Evolutionary conservation across 2,888 invertebrate genomes (phyloP), one percentile per base, ranked within the genome.

Genomic region (Cosmorhoe ocellata): DNA sequence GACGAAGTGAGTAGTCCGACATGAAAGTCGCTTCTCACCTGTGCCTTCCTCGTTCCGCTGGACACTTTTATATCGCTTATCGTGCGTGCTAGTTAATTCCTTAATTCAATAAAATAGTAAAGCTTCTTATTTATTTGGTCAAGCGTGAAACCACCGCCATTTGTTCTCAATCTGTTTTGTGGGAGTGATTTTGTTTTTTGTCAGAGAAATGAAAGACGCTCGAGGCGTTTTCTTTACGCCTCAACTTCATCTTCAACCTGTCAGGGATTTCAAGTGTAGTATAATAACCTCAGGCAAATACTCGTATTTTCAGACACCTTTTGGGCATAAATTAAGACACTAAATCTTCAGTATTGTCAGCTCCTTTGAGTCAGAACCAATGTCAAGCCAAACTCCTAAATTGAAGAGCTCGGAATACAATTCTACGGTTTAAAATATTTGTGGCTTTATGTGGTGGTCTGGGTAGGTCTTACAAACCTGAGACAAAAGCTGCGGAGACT

Each of bases 1-100:
- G 85, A 87, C 89, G 82, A 90, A 91, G 91, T 90, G 91, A 90
- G 91, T 84, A 91, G 90, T 89, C 81, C 90, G 90, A 90, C 90
- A 62, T 69, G 56, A 49, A 58, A 71, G 89, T 86, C 90, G 90
- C 90, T 91, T 90, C 90, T 90, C 91, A 91, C 91, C 81, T 90
- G 87, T 84, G 79, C 47, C 62, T 38, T 45, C 30, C 48, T 37
- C 28, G 13, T 49, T 50, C 53, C 24, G 54, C 10, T 50, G 58
- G 61, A 59, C 66, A 67, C 73, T 84, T 88, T 84, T 90, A 88
- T 90, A 89, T 81, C 66, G 76, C 62, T 74, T 63, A 80, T 73
- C 67, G 81, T 86, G 89, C 88, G 89, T 91, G 90, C 56, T 77
- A 46, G 77, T 77, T 91, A 91, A 91, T 88, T 84, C 81, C 81